These are phyloP conservation scores for Myodes glareolus DNA, from an alignment of 2,113 vertebrate genomes.

Conservation along the genomic window DNA sequence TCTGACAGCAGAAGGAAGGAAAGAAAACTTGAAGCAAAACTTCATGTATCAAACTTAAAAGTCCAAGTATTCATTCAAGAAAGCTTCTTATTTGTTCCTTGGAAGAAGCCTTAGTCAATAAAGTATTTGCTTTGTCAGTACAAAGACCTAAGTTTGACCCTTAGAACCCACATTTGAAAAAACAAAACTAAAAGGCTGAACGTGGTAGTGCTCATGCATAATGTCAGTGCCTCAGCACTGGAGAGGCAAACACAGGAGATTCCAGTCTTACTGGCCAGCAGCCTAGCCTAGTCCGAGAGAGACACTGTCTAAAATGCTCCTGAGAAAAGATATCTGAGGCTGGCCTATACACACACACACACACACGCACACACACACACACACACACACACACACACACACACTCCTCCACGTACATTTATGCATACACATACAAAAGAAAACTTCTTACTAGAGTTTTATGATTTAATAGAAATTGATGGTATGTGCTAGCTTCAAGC, in stretches of 20 bases:
- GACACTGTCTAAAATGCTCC: not conserved
- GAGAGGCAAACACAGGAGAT: not conserved
- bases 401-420: not conserved
- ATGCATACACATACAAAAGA: not conserved
- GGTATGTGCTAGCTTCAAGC: not conserved
- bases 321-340: not conserved
- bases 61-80: not conserved
- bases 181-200: not conserved
- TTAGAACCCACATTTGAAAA: not conserved
- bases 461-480: not conserved
- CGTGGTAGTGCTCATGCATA: too few relatives aligned
- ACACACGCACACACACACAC: too few relatives aligned
- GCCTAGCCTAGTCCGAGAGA: not conserved
- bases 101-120: not conserved
- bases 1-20: not conserved
- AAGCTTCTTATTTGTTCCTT: conserved; percentile 12
- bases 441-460: not conserved
- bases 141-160: not conserved
- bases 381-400: too few relatives aligned
- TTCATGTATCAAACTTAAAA: not conserved
- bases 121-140: not conserved
- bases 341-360: too few relatives aligned
- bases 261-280: not conserved
- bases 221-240: not conserved
- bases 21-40: conserved; percentile 21